Evolutionary conservation across 1,140 invertebrate genomes (phyloP), one percentile per base, ranked within the genome.

Genomic region (Oryctes rhinoceros): DNA sequence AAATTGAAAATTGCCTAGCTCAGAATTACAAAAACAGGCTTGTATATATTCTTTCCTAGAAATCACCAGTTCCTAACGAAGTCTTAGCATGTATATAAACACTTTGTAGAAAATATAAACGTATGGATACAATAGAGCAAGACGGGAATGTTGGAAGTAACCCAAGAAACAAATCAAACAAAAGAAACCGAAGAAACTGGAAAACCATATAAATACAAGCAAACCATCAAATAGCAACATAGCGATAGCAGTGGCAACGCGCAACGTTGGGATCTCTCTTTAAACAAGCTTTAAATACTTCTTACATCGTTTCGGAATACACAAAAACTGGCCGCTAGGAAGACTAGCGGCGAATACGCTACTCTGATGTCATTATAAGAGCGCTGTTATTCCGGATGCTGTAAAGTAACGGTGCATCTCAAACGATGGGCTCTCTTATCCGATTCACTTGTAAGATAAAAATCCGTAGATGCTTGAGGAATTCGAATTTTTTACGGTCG

Each of bases 401-500:
- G 49, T 4, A 4, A 13, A 4, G 49, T 53, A 53, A 53, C 49
- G 49, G 49, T 53, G 49, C 49, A 18, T 13, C 5, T 44, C 9
- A 5, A 4, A 10, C 39, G 39, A 44, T 44, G 39, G 9, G 9
- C 5, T 44, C 9, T 44, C 49, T 18, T 53, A 53, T 15, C 49
- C 49, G 49, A 53, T 53, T 13, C 49, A 13, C 49, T 53, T 53
- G 49, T 53, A 53, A 30, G 49, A 53, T 53, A 53, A 53, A 53
- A 53, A 53, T 53, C 49, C 49, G 49, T 15, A 18, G n/a, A 53
- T 7, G n/a, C n/a, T 13, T 53, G 49, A 53, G 49, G 49, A 53
- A 53, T 53, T 53, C 49, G 49, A 13, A 53, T 53, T 53, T 53
- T 53, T 53, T 53, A 53, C 49, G 49, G 9, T 53, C 49, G 49